Evolutionary conservation across 2,888 invertebrate species (phyloP).

Genomic region (Ceramica pisi): DNA sequence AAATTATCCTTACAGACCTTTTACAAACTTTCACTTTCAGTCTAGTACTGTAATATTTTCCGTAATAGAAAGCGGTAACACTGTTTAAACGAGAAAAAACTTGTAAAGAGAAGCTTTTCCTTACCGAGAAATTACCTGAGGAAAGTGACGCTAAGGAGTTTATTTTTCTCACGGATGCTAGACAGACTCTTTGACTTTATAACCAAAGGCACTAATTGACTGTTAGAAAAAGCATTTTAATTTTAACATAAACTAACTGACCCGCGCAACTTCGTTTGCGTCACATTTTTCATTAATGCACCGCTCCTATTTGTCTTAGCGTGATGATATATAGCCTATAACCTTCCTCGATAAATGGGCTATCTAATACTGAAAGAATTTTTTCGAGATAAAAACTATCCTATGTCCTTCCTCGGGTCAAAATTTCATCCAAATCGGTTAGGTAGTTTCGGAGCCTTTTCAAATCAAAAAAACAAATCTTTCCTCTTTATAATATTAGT

Average conservation of each 20-base stretch:
- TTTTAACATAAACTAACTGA: not conserved
- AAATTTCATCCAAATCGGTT: too few relatives aligned
- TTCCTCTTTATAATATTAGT: too few relatives aligned
- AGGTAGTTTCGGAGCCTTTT: too few relatives aligned
- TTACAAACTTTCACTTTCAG: not conserved
- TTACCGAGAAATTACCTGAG: slow-evolving; percentile 2
- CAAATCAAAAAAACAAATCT: too few relatives aligned
- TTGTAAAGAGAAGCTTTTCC: not conserved
- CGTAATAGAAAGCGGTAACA: not conserved
- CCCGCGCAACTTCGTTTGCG: too few relatives aligned
- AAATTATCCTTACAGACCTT: not conserved
- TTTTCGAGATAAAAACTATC: too few relatives aligned
- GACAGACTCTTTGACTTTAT: not conserved
- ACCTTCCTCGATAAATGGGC: too few relatives aligned
- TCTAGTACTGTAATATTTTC: not conserved
- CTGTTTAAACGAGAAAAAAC: not conserved
- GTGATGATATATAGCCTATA: too few relatives aligned
- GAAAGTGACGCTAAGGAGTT: slow-evolving; percentile 21
- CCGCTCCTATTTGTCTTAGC: too few relatives aligned
- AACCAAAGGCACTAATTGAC: not conserved
- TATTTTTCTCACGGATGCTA: slow-evolving; percentile 4
- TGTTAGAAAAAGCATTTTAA: not conserved
- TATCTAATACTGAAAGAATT: too few relatives aligned
- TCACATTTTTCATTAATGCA: too few relatives aligned
- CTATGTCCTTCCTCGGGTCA: too few relatives aligned